Base-by-base conservation (phyloP, 1,140 invertebrate genomes). In the Dreissena polymorpha region DNA sequence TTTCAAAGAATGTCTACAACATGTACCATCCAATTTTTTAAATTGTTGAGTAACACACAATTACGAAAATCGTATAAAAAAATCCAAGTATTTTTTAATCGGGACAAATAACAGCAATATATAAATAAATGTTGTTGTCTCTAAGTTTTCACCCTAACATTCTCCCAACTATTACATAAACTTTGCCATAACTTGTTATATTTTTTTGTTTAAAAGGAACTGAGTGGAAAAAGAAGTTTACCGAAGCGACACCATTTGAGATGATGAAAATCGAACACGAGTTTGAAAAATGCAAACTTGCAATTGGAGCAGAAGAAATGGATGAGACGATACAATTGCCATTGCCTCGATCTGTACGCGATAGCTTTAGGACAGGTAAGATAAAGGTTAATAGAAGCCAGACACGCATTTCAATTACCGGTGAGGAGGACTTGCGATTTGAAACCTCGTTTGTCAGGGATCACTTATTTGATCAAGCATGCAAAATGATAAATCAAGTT, bases 271-370 rank as follows among this genome's bases (percentile, higher is more conserved):
- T 73, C n/a, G 71, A 73, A 29, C 29, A 73, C 7, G 71, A 57
- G n/a, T 73, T 73, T 73, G 71, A 73, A 73, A 49, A 73, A n/a
- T n/a, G 25, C 49, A 73, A 73, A 55, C 49, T 73, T 27, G 51
- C 14, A 55, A 73, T 73, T 21, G 50, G 71, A 23, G 39, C 39
- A 39, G 39, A 39, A 39, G 2, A 39, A 39, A 21, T n/a, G 13
- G 21, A 13, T 2, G 64, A 67, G 13, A 23, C 14, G 3, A 67
- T 23, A 23, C 13, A 14, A 27, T 23, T 27, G 29, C 23, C 23
- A 13, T 27, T 67, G 23, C 23, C 21, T 18, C 64, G 23, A 2
- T 27, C 23, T 14, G 64, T 67, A 14, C 64, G 23, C 29, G 23
- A 18, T 10, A 29, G 18, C 10, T 16, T 49, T 14, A 50, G 23